Evolutionary conservation across 2,888 invertebrate genomes (phyloP), one percentile per base, ranked within the genome.

Genomic region (Agonopterix alstromeriana): DNA sequence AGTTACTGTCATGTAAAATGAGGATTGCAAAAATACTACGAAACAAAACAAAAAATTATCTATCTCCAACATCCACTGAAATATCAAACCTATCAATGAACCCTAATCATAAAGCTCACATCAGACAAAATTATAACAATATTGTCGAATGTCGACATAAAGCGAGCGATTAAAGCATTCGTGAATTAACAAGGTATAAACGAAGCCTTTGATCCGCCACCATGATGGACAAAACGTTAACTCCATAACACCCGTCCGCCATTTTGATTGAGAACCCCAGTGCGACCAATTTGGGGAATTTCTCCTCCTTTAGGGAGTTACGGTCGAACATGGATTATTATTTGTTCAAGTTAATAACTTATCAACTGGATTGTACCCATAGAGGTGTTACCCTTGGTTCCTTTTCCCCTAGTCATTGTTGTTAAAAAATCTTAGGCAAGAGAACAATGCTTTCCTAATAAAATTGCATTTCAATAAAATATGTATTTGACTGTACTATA

Each of bases 261-360:
- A 46, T 40, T 43, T 43, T 45, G 48, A 48, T 40, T 48, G 48
- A 48, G 45, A 48, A 35, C 40, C 40, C 40, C 48, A 48, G 41
- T 17, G 35, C 48, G 10, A 5, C 40, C 48, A 40, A 42, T 47
- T 35, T 41, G 43, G 7, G 35, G 42, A 47, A 46, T 46, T 46
- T 27, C n/a, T n/a, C 17, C 9, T n/a, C 3, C n/a, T n/a, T 38
- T 38, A n/a, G 38, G 10, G 38, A 38, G 10, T n/a, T n/a, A 38
- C 38, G 38, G 38, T n/a, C 38, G 9, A 9, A n/a, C 27, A 27
- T 27, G 27, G 27, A 27, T 27, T 27, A 27, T 27, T 27, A 27
- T 27, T 27, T 27, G 27, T 27, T 7, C 27, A 27, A 27, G 27
- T 27, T 27, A 27, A 7, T 27, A 27, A 27, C 27, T 7, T 27